phyloP scores from a whole-genome alignment of 2,113 vertebrate genomes.

The Polypterus senegalus region DNA sequence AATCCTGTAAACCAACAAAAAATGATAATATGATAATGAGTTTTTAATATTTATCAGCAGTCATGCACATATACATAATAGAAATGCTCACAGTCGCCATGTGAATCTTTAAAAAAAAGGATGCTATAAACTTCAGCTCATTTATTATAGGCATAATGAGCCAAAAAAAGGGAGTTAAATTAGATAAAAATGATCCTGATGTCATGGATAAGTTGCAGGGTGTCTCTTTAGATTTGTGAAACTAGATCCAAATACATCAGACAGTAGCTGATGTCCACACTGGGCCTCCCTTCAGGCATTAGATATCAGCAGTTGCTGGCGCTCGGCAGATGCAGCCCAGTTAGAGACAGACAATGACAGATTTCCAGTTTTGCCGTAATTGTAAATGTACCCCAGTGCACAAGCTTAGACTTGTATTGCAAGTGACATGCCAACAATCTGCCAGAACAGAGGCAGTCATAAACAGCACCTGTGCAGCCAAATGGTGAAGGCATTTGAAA shows the following conservation, averaged over 20 bases:
- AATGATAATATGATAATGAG: no score
- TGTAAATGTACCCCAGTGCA: constrained; percentile 26
- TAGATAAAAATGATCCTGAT: neutral
- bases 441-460: constrained; percentile 2
- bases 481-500: constrained; percentile 16
- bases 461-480: constrained; percentile 45
- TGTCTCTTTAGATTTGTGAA: constrained; percentile 31
- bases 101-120: neutral
- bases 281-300: constrained; percentile 45
- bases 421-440: constrained; percentile 23
- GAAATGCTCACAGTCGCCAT: no score
- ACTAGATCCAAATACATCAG: constrained; percentile 36
- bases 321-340: constrained; percentile 33
- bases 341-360: constrained; percentile 44
- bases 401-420: constrained; percentile 27
- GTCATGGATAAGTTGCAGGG: constrained; percentile 15
- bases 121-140: neutral
- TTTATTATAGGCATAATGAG: neutral
- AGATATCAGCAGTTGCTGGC: constrained; percentile 40
- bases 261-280: constrained; percentile 28
- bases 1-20: no score
- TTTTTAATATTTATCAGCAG: no score
- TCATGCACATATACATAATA: no score
- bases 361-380: constrained; percentile 36
- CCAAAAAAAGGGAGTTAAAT: neutral